Conservation (phyloP, 2,888 invertebrate genomes). For the Sesia apiformis region DNA sequence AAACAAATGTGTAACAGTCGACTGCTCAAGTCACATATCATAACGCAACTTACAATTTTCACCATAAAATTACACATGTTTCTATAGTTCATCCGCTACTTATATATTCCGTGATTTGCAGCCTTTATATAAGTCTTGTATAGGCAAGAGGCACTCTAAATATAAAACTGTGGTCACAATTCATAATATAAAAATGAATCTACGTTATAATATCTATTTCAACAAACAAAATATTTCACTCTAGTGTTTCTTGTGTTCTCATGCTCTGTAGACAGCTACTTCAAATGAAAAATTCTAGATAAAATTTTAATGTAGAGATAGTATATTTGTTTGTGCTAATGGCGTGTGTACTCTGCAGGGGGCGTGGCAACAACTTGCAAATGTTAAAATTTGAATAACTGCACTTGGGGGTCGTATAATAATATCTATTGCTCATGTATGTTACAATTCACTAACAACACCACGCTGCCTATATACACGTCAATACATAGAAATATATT, state of each 20-base stretch:
- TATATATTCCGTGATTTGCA: slow-evolving; percentile 74
- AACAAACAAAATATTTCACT: slow-evolving; percentile 61
- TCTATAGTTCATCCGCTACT: slow-evolving; percentile 60
- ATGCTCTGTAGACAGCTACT: slow-evolving; percentile 33
- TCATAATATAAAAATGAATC: slow-evolving; percentile 47
- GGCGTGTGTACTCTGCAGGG: slow-evolving; percentile 63
- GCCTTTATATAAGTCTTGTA: slow-evolving; percentile 76
- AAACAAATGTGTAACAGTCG: background rate
- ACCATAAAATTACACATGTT: slow-evolving; percentile 68
- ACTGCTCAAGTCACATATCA: slow-evolving; percentile 62
- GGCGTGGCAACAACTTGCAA: slow-evolving; percentile 56
- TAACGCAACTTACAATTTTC: slow-evolving; percentile 76
- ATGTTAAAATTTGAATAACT: slow-evolving; percentile 76
- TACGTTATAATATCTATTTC: slow-evolving; percentile 51
- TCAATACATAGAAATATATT: slow-evolving; percentile 76
- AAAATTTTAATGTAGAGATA: background rate
- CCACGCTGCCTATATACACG: slow-evolving; percentile 59
- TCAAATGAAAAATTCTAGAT: slow-evolving; percentile 1
- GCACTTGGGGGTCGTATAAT: slow-evolving; percentile 59
- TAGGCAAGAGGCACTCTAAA: slow-evolving; percentile 79
- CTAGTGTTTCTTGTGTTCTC: slow-evolving; percentile 39
- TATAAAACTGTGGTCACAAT: slow-evolving; percentile 77
- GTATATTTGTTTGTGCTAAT: slow-evolving; percentile 55
- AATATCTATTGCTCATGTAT: slow-evolving; percentile 46
- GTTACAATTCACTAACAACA: slow-evolving; percentile 50